A percentile compares a stretch with the other conserved stretches of the same genome.
These are phyloP conservation scores for Lordiphosa collinella DNA, from an alignment of 1,140 invertebrate species.

Conservation along the genomic window DNA sequence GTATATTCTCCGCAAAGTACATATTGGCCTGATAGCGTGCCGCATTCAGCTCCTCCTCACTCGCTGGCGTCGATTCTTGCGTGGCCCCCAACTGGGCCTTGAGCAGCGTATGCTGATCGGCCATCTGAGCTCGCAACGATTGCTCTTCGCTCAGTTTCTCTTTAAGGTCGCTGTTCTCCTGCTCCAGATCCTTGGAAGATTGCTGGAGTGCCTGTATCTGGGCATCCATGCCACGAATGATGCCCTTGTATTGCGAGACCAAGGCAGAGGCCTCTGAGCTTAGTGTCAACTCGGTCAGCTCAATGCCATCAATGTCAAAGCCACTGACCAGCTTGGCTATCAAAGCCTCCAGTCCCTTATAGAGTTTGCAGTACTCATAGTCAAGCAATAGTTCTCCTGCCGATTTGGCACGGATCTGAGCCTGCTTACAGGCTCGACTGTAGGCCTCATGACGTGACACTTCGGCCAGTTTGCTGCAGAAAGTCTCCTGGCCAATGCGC, in stretches of 20 bases:
- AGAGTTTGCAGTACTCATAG: constrained; percentile 96
- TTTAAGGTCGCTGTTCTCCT: constrained; percentile 82
- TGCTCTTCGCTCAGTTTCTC: constrained; percentile 84
- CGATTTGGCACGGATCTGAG: constrained; percentile 89
- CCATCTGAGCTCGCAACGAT: constrained; percentile 87
- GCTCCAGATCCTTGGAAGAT: constrained; percentile 81
- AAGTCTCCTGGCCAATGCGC: constrained; percentile 94
- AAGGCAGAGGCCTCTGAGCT: constrained; percentile 82
- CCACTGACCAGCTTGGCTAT: constrained; percentile 69
- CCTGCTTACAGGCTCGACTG: constrained; percentile 94
- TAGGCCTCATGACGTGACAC: constrained; percentile 95
- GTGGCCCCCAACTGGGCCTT: constrained; percentile 84
- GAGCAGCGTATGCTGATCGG: constrained; percentile 92
- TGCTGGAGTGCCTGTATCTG: constrained; percentile 85
- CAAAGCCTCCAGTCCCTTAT: constrained; percentile 86
- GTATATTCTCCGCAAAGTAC: constrained; percentile 75
- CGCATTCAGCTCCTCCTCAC: constrained; percentile 53
- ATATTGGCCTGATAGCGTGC: constrained; percentile 69
- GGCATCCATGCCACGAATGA: constrained; percentile 93
- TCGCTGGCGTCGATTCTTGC: neutral
- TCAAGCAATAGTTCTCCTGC: constrained; percentile 93
- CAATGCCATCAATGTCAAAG: constrained; percentile 78
- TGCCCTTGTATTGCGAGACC: constrained; percentile 90
- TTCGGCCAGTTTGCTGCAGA: constrained; percentile 91
- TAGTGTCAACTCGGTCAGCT: constrained; percentile 81